Evolutionary conservation across 2,113 vertebrate genomes (phyloP), one percentile per base, ranked within the genome.

Genomic region (Dipodomys stephensi): DNA sequence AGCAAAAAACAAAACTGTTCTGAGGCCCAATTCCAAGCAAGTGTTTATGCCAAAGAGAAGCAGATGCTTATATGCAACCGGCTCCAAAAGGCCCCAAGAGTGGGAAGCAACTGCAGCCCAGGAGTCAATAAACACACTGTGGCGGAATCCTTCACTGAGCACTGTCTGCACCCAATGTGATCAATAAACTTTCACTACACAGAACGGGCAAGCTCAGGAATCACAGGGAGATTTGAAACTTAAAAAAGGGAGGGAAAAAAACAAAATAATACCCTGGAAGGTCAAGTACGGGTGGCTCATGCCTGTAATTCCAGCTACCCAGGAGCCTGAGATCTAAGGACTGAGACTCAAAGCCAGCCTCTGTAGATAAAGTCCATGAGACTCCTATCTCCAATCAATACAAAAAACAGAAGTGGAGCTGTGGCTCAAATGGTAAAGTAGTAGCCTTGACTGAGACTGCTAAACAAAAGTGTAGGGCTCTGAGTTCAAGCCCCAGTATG

Each of bases 11-110:
- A 92, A 72, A 84, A 80, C 62, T 93, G 65, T 65, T 95, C 94
- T 67, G 79, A 69, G 79, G 81, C 87, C 96, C 96, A 91, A 86
- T 78, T 91, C 87, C 93, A 87, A 95, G 84, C 95, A 92, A 16
- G 78, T 89, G 93, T 96, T 97, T 97, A 94, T 8, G 92, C 89
- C 35, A 76, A 97, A 72, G 18, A 97, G 73, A 90, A 92, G 71
- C 16, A 85, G 89, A 25, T 96, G 96, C 94, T 93, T 90, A 96
- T 28, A 60, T 13, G 64, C 0, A 85, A 81, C 67, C 6, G 1
- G 28, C 92, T 82, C 69, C 60, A 73, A 96, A 74, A 46, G 77
- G 92, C 78, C 94, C 65, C 62, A 82, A 64, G 62, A 74, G 62
- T 64, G 72, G 92, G 89, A 92, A 90, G 23, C 67, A 78, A 92